Percentiles rank a stretch among this genome's conserved stretches.
phyloP scores from a whole-genome alignment of 2,888 invertebrate species.

The Pseudococcus longispinus region DNA sequence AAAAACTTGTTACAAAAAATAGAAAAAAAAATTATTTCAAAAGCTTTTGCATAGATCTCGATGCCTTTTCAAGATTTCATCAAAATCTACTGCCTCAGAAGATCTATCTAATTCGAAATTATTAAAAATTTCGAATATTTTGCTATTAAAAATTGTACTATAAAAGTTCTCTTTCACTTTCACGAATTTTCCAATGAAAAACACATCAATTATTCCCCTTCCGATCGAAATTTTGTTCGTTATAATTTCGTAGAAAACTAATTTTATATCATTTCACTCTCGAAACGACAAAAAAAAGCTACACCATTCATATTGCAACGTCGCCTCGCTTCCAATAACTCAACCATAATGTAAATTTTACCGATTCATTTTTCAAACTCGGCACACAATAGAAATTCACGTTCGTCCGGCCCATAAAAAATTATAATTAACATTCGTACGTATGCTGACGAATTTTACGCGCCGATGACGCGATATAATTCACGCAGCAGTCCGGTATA shows the following conservation, averaged over 20 bases:
- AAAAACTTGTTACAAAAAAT: too few species aligned
- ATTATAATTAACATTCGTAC: slow-evolving; percentile 11
- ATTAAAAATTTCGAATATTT: too few species aligned
- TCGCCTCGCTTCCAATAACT: neutral
- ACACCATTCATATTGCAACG: neutral
- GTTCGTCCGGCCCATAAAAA: slow-evolving; percentile 1
- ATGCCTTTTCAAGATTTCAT: too few species aligned
- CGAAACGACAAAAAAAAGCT: neutral
- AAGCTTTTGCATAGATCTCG: too few species aligned
- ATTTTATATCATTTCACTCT: neutral
- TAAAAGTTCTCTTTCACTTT: neutral
- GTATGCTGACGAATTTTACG: neutral
- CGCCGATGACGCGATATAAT: slow-evolving; percentile 13
- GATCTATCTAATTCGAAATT: too few species aligned
- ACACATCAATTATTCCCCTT: neutral
- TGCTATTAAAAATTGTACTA: too few species aligned
- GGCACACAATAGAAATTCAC: neutral
- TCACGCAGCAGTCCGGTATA: neutral
- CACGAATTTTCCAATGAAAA: neutral
- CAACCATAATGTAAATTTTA: neutral
- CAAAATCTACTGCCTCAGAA: too few species aligned
- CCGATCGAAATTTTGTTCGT: neutral
- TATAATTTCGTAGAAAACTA: neutral
- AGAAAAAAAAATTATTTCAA: too few species aligned
- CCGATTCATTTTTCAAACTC: neutral